Percentiles rank a stretch among this genome's conserved stretches.
phyloP scores from a whole-genome alignment of 2,113 vertebrate genomes.

The Heterocephalus glaber region DNA sequence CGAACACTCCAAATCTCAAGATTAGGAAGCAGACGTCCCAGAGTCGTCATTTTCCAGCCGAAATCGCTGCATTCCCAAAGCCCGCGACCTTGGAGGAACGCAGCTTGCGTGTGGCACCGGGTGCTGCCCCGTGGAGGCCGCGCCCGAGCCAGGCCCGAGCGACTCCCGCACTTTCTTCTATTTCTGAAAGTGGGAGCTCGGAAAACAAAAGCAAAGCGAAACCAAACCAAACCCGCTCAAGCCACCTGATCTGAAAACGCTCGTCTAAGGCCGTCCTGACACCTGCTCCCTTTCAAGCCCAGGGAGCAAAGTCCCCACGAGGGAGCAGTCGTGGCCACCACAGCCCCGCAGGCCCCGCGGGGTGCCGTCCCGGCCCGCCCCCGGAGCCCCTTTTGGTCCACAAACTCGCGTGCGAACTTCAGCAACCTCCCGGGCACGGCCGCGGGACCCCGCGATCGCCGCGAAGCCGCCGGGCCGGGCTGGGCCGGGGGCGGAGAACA shows the following conservation, averaged over 20 bases:
- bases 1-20: not conserved
- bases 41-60: not conserved
- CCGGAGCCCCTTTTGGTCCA: conserved; percentile 63
- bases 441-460: not conserved
- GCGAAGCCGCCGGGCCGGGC: not conserved
- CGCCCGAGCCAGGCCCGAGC: not conserved
- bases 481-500: not conserved
- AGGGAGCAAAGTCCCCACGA: not conserved
- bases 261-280: not conserved
- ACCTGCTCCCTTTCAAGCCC: conserved; percentile 41
- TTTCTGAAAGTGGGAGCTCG: not conserved
- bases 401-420: conserved; percentile 66
- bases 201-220: not conserved
- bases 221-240: not conserved
- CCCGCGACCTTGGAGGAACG: not conserved
- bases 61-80: not conserved
- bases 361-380: too few relatives aligned
- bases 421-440: not conserved
- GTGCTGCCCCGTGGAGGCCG: not conserved
- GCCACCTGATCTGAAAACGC: not conserved
- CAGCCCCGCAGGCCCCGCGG: not conserved
- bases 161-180: not conserved
- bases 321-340: not conserved
- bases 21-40: not conserved
- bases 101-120: not conserved